phyloP scores from a whole-genome alignment of 1,140 invertebrate species.

The Drosophila quadrilineata region DNA sequence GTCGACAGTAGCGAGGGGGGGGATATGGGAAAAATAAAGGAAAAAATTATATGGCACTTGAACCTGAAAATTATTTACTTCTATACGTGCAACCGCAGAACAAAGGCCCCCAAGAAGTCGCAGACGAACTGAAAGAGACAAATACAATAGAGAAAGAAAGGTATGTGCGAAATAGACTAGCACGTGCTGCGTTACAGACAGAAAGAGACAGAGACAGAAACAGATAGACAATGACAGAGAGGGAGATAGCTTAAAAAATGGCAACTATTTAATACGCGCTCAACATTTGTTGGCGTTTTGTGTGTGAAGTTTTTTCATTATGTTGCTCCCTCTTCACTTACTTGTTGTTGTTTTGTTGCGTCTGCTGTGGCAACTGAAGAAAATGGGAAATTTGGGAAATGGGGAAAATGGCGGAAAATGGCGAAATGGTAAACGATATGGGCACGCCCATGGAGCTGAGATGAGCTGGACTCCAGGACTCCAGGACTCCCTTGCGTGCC shows the following conservation, averaged over 20 bases:
- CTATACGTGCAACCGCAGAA: conserved; percentile 27
- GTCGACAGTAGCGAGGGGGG: conserved; percentile 33
- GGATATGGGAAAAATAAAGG: no score
- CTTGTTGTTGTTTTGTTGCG: no score
- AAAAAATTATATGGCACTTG: conserved; percentile 70
- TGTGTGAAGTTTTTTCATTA: conserved; percentile 76
- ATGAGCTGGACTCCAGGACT: conserved; percentile 23
- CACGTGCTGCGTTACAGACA: conserved; percentile 4
- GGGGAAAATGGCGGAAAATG: not conserved
- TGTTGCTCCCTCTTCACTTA: no score
- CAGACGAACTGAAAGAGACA: conserved; percentile 5
- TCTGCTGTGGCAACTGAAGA: no score
- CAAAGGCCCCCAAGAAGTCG: conserved; percentile 23
- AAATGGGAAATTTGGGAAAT: conserved; percentile 6
- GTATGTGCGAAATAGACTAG: not conserved
- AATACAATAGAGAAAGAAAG: not conserved
- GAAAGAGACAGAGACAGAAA: not conserved
- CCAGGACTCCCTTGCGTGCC: conserved; percentile 68
- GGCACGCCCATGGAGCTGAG: not conserved
- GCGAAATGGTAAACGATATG: conserved; percentile 6
- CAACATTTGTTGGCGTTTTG: conserved; percentile 51
- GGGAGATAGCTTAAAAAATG: conserved; percentile 55
- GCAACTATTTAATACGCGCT: conserved; percentile 76
- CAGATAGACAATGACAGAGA: not conserved
- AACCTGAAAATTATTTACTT: conserved; percentile 78